Evolutionary conservation across 2,113 vertebrate species (phyloP), one percentile per base, ranked within the genome.

Genomic region (Cacatua alba): DNA sequence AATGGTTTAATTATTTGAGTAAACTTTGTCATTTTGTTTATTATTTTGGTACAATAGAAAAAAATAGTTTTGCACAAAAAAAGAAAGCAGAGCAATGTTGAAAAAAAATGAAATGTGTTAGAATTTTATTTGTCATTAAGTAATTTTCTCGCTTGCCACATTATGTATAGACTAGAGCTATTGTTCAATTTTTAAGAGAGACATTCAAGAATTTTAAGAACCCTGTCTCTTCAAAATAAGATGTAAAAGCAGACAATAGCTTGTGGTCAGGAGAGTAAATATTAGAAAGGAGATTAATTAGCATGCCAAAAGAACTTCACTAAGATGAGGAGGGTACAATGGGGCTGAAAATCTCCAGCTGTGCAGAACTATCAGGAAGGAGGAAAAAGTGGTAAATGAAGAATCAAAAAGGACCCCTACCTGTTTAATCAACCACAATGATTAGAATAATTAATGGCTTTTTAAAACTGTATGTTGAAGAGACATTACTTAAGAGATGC

Each of bases 221-320:
- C 76, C 28, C 71, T 57, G 33, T 74, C 88, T 90, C 62, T 86
- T 96, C 69, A 93, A 96, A 95, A 55, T 92, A 87, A 86, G 94
- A 96, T 89, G 77, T 91, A 88, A 95, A 90, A 83, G 46, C 64
- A 93, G 83, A 93, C 95, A 97, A 94, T 84, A 60, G 52, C 81
- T 92, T 91, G 49, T 93, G 85, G 78, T 93, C 83, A 78, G 75
- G 86, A 94, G 52, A 85, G 81, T 91, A 96, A 92, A 96, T 75
- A 91, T 91, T 96, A 65, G 91, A 90, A 95, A 93, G n/a, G 62
- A 94, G 92, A 82, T 95, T 91, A 92, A 95, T 97, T 95, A 96
- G 81, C 91, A 97, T 96, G 78, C 85, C 93, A 94, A 89, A 97
- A 96, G 91, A 90, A 68, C 88, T 94, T 83, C 43, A 60, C 77